A percentile compares a stretch with the other conserved stretches of the same genome.
phyloP scores from a whole-genome alignment of 2,113 vertebrate genomes.

The Lutjanus erythropterus region DNA sequence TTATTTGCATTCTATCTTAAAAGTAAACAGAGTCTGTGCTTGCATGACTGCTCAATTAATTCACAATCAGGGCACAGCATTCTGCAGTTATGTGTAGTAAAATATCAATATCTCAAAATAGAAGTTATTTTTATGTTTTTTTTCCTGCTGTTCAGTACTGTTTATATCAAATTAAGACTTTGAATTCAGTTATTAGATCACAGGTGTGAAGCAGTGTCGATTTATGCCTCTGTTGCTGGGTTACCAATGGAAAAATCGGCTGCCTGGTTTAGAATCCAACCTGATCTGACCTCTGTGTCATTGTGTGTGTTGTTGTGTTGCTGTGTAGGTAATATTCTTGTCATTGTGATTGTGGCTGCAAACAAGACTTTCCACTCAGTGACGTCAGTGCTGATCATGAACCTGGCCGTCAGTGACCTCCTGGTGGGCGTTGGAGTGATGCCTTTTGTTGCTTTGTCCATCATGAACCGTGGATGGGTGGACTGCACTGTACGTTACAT shows the following conservation, averaged over 20 bases:
- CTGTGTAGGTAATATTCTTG: conserved; percentile 85
- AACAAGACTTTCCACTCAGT: conserved; percentile 86
- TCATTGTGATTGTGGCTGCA: conserved; percentile 85
- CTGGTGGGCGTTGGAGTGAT: conserved; percentile 87
- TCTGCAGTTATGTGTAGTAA: not conserved
- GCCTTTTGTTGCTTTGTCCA: conserved; percentile 87
- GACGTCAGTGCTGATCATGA: conserved; percentile 87
- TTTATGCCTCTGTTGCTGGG: not conserved
- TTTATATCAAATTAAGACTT: not conserved
- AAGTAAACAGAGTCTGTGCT: not conserved
- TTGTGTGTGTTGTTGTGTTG: conserved; percentile 33
- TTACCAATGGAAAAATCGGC: not conserved
- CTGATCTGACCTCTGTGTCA: conserved; percentile 10
- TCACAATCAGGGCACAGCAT: not conserved
- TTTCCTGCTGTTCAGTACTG: not conserved
- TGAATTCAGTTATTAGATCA: not conserved
- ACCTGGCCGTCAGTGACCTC: conserved; percentile 88
- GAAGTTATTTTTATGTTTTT: not conserved
- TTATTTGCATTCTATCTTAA: not conserved
- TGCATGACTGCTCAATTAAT: not conserved
- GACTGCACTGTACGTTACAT: conserved; percentile 76
- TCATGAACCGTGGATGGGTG: conserved; percentile 84
- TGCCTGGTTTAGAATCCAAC: not conserved
- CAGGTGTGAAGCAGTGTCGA: not conserved
- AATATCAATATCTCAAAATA: not conserved